Evolutionary conservation across 2,113 vertebrate genomes (phyloP), one percentile per base, ranked within the genome.

Genomic region (Alligator mississippiensis): DNA sequence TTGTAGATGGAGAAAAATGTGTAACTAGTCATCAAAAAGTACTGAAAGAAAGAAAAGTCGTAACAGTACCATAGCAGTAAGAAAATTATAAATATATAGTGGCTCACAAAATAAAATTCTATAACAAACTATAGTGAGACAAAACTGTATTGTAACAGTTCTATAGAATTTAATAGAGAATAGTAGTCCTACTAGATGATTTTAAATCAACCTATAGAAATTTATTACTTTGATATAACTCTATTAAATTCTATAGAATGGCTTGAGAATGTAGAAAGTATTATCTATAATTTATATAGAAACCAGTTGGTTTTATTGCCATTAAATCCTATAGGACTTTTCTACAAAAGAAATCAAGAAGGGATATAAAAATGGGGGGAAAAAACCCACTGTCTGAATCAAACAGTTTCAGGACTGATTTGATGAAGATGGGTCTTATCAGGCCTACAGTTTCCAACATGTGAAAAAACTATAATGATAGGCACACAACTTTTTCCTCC

Each of bases 361-460:
- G 12, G 72, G n/a, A 38, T 62, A 47, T 30, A 66, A 47, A 47
- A 83, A 61, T 66, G 21, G 66, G n/a, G 38, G 11, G 17, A 77
- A 92, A 62, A 47, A 47, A 34, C 66, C 19, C 75, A 30, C 77
- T 87, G 62, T 60, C 85, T 2, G 9, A 81, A 85, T 74, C 75
- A 74, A 58, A 75, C 16, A 58, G 55, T 88, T 77, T 90, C 38
- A 17, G 75, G 66, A 59, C 47, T 64, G 55, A 88, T 38, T 58
- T 63, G 54, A 55, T 85, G 62, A 83, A 90, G 89, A 83, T 72
- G 82, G 68, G 54, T 66, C 82, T 92, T 78, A 89, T 74, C 74
- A 89, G 85, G 66, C 75, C 68, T 80, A 27, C 55, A 84, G 17
- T 82, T 93, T 86, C 72, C 34, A 93, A 68, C 66, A 77, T 47